Base-by-base conservation (phyloP, 2,888 invertebrate genomes). In the Rambutsinella grinnellia region DNA sequence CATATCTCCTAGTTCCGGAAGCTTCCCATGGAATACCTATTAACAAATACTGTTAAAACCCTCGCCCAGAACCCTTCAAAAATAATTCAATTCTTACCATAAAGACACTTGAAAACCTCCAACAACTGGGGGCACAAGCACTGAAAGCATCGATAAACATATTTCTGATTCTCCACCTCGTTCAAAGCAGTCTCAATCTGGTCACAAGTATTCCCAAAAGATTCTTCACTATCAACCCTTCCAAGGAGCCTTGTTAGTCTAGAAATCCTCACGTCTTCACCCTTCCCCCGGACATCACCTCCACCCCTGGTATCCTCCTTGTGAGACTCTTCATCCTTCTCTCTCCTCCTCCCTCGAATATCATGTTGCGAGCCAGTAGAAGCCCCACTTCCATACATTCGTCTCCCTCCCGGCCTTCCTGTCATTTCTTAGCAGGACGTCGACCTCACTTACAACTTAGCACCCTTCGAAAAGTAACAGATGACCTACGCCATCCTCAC, bases 11-110 rank as follows among this genome's bases (percentile, higher is more conserved):
- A 8, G 69, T 26, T 2, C 75, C 81, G 15, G 26, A 58, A 19
- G 65, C 62, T 61, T 70, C 65, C 81, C 81, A 81, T 49, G 78
- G 61, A 15, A 79, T 70, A 56, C 72, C 81, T 81, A 56, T n/a
- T n/a, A 13, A 21, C 21, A 28, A 51, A 60, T n/a, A 65, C n/a
- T 23, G 56, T 23, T 23, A 61, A 6, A 61, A 13, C 13, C n/a
- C n/a, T n/a, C n/a, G n/a, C n/a, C 51, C 21, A 51, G 5, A 19
- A 51, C 21, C 21, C 15, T 44, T 44, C 15, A 15, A 13, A n/a
- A 6, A 51, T 51, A 51, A 51, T 5, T 51, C 51, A 17, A 10
- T n/a, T 51, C 28, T 23, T 76, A 82, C 82, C 75, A 56, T 74
- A 28, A 17, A 82, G 60, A 24, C 74, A 74, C 53, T 79, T 78